A percentile compares a stretch with the other conserved stretches of the same genome.
Evolutionary conservation across 1,140 invertebrate species (phyloP).

Genomic region (Rhyzopertha dominica): DNA sequence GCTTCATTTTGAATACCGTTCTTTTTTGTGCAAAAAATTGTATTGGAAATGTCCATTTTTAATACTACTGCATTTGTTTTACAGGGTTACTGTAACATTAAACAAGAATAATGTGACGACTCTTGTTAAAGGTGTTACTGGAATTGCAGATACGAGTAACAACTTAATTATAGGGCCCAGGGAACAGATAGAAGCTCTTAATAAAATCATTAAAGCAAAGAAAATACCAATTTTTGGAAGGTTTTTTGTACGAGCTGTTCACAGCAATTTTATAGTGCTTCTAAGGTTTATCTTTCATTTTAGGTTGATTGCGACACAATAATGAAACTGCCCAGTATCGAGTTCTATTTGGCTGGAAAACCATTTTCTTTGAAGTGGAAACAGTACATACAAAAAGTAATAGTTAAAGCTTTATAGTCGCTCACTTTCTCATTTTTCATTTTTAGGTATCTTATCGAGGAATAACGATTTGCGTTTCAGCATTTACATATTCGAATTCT

Average conservation of each 20-base stretch:
- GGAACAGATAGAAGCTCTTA: slow-evolving; percentile 60
- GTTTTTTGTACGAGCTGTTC: no score
- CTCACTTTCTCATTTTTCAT: no score
- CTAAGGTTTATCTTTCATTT: slow-evolving; percentile 23
- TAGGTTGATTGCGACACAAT: slow-evolving; percentile 45
- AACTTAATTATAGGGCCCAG: slow-evolving; percentile 71
- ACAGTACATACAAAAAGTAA: slow-evolving; percentile 39
- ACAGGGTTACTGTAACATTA: no score
- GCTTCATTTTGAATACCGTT: no score
- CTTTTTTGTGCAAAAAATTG: no score
- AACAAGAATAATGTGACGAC: no score
- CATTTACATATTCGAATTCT: slow-evolving; percentile 23
- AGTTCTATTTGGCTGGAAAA: slow-evolving; percentile 36
- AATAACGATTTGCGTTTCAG: slow-evolving; percentile 30
- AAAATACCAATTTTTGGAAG: no score
- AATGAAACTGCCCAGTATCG: slow-evolving; percentile 38
- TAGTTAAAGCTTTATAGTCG: no score
- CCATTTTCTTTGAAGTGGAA: slow-evolving; percentile 37
- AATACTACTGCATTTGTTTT: no score
- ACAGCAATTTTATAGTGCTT: no score
- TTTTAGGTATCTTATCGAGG: slow-evolving; percentile 23
- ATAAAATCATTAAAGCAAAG: slow-evolving; percentile 62
- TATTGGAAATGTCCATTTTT: no score
- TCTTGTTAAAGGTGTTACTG: no score
- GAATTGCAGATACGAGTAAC: slow-evolving; percentile 79